Conservation (phyloP, 1,140 invertebrate genomes). For the Drosophila saltans region DNA sequence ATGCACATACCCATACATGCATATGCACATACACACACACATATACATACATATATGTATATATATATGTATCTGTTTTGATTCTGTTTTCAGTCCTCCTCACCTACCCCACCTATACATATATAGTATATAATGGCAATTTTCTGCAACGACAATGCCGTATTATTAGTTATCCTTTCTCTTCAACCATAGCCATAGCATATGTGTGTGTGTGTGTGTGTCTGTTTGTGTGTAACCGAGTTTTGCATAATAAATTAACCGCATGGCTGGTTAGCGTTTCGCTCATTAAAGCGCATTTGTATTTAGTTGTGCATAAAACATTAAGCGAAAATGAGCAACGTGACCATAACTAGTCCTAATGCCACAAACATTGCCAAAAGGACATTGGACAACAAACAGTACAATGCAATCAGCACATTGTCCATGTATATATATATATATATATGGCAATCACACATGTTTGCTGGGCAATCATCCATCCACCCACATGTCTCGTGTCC, state of each 20-base stretch:
- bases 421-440: constrained; percentile 11
- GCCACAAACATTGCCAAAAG: neutral
- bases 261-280: constrained; percentile 54
- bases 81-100: neutral
- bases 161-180: constrained; percentile 64
- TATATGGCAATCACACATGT: constrained; percentile 27
- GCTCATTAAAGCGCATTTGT: constrained; percentile 79
- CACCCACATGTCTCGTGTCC: constrained; percentile 17
- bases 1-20: neutral
- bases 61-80: constrained; percentile 32
- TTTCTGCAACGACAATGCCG: constrained; percentile 58
- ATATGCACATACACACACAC: neutral
- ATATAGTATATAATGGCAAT: constrained; percentile 39
- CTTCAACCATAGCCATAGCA: no score
- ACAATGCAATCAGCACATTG: constrained; percentile 19
- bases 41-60: neutral
- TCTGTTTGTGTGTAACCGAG: constrained; percentile 46
- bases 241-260: constrained; percentile 79
- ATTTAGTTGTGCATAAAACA: constrained; percentile 79
- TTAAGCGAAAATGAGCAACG: constrained; percentile 77
- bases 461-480: no score
- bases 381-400: neutral
- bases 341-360: constrained; percentile 44
- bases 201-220: constrained; percentile 6
- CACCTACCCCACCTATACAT: neutral